phyloP scores from a whole-genome alignment of 2,797 vertebrate species.

The Avahi laniger region DNA sequence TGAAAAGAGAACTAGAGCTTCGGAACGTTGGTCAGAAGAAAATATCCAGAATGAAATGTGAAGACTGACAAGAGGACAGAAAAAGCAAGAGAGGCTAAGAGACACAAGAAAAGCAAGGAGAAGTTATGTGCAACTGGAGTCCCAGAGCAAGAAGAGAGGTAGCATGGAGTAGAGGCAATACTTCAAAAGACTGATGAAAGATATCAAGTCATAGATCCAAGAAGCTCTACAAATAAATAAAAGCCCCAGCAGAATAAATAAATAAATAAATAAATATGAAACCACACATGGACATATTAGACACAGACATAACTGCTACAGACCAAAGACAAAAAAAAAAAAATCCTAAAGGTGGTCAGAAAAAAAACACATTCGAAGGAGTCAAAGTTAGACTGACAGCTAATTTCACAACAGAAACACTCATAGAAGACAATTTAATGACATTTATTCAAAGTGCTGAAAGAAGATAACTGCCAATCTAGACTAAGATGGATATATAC shows the following conservation, averaged over 20 bases:
- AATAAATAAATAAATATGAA: background rate
- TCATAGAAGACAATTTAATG: background rate
- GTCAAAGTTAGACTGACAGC: background rate
- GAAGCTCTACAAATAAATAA: background rate
- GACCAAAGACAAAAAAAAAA: background rate
- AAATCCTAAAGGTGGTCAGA: background rate
- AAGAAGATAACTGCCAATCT: background rate
- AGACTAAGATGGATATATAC: background rate
- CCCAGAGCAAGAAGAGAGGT: no score
- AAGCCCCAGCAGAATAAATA: background rate
- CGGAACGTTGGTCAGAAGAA: background rate
- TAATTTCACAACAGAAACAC: background rate
- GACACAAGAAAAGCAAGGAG: background rate
- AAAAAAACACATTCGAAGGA: background rate
- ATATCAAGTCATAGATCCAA: background rate
- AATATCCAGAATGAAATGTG: background rate
- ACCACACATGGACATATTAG: background rate
- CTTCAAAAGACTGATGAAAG: background rate
- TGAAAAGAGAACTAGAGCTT: background rate
- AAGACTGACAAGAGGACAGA: no score
- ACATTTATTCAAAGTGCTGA: background rate
- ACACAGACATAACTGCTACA: background rate
- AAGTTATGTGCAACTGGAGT: no score
- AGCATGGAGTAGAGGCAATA: background rate
- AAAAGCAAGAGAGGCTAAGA: background rate